A percentile compares a stretch with the other conserved stretches of the same genome.
phyloP scores from a whole-genome alignment of 2,888 invertebrate species.

The Tribolium freemani region DNA sequence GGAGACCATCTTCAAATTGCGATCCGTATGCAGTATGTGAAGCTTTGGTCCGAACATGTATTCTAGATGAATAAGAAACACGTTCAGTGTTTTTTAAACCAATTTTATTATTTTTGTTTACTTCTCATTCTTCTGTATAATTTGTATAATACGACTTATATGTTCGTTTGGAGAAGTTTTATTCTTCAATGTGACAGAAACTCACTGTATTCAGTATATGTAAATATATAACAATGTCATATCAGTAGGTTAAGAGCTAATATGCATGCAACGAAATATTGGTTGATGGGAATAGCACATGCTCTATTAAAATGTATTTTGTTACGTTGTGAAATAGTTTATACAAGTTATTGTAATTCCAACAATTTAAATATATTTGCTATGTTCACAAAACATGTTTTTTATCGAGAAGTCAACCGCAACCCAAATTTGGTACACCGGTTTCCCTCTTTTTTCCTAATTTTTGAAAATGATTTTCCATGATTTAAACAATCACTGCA shows the following conservation, averaged over 20 bases:
- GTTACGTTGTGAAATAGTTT: slow-evolving; percentile 29
- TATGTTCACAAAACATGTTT: slow-evolving; percentile 23
- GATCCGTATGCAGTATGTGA: slow-evolving; percentile 91
- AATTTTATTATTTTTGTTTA: not conserved
- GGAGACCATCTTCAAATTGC: slow-evolving; percentile 93
- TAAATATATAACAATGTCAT: slow-evolving; percentile 2
- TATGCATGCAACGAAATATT: slow-evolving; percentile 17
- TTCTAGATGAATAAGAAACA: slow-evolving; percentile 73
- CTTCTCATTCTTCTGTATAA: not conserved
- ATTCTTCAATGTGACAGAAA: slow-evolving; percentile 28
- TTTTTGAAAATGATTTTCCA: no score
- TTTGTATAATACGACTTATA: not conserved
- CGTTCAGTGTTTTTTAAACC: not conserved
- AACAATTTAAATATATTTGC: slow-evolving; percentile 26
- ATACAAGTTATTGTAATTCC: slow-evolving; percentile 29
- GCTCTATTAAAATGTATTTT: slow-evolving; percentile 26
- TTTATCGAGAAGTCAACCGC: no score
- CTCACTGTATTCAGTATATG: slow-evolving; percentile 27
- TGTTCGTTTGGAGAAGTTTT: slow-evolving; percentile 25
- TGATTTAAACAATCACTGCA: no score
- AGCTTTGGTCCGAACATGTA: slow-evolving; percentile 88
- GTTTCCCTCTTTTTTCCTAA: no score
- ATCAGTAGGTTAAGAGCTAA: slow-evolving; percentile 17
- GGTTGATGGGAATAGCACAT: slow-evolving; percentile 19
- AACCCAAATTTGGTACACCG: no score